Evolutionary conservation across 2,888 invertebrate genomes (phyloP).

Genomic region (Drosophila pullipes): DNA sequence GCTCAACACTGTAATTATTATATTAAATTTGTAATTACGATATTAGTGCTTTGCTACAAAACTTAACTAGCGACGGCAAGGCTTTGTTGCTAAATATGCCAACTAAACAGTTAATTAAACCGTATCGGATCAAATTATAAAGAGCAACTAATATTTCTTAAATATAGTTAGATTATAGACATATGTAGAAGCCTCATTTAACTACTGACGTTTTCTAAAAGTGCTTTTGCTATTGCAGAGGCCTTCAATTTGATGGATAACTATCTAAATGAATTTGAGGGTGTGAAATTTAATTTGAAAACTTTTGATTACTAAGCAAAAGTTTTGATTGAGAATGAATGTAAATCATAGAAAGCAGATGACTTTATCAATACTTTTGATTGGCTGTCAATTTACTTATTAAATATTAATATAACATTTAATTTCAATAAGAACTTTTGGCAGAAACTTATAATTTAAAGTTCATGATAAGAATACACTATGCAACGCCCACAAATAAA

Average conservation of each 20-base stretch:
- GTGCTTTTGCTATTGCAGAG: not conserved
- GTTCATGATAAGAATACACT: not conserved
- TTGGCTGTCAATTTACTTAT: constrained; percentile 16
- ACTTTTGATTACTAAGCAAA: constrained; percentile 1
- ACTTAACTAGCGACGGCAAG: constrained; percentile 15
- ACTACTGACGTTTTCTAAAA: not conserved
- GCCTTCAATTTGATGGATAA: not conserved
- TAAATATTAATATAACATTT: constrained; percentile 45
- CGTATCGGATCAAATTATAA: not conserved
- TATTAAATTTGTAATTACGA: not conserved
- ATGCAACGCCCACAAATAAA: too few relatives aligned
- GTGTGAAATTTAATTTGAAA: not conserved
- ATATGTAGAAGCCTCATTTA: not conserved
- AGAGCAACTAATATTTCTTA: not conserved
- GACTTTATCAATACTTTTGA: constrained; percentile 6
- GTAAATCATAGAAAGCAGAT: constrained; percentile 20
- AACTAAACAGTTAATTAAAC: not conserved
- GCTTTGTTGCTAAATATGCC: constrained; percentile 30
- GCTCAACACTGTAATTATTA: not conserved
- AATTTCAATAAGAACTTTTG: constrained; percentile 11
- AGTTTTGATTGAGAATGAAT: constrained; percentile 10
- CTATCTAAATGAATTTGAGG: not conserved
- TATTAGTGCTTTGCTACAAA: constrained; percentile 1
- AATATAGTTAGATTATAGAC: not conserved
- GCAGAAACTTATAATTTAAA: constrained; percentile 27